These are phyloP conservation scores for Mechanitis mazaeus DNA, from an alignment of 2,888 invertebrate species.

Conservation along the genomic window DNA sequence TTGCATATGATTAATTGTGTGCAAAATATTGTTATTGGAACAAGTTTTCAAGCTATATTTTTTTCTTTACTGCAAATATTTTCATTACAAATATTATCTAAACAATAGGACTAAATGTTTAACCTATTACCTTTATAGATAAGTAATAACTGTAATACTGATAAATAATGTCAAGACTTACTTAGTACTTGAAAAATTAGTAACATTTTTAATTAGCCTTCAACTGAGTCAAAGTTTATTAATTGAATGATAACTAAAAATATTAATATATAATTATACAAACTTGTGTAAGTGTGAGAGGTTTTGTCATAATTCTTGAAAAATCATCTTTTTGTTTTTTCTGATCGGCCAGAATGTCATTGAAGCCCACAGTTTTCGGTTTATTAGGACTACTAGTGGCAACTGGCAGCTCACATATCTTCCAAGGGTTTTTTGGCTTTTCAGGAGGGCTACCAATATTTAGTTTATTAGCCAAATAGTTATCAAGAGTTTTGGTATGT, in stretches of 20 bases:
- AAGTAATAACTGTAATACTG: no score
- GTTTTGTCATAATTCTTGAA: slow-evolving; percentile 83
- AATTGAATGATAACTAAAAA: slow-evolving; percentile 6
- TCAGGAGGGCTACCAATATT: slow-evolving; percentile 53
- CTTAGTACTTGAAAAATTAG: not conserved
- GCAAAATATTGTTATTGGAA: no score
- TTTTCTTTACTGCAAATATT: no score
- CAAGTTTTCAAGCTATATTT: no score
- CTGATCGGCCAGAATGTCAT: slow-evolving; percentile 83
- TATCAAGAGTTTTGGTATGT: slow-evolving; percentile 45
- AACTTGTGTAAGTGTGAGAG: slow-evolving; percentile 85
- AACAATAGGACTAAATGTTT: no score
- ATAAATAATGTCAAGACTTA: no score
- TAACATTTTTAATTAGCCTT: not conserved
- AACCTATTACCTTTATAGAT: no score
- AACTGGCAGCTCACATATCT: slow-evolving; percentile 47
- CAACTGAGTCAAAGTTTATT: not conserved
- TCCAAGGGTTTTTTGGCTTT: slow-evolving; percentile 73
- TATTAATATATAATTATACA: slow-evolving; percentile 4
- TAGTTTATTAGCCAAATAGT: slow-evolving; percentile 46
- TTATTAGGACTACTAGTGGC: slow-evolving; percentile 61
- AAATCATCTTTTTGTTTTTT: slow-evolving; percentile 83
- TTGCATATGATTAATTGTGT: no score
- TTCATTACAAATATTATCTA: no score
- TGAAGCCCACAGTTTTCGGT: slow-evolving; percentile 53